Evolutionary conservation across 2,888 invertebrate genomes (phyloP), one percentile per base, ranked within the genome.

Genomic region (Drosophila suboccidentalis): DNA sequence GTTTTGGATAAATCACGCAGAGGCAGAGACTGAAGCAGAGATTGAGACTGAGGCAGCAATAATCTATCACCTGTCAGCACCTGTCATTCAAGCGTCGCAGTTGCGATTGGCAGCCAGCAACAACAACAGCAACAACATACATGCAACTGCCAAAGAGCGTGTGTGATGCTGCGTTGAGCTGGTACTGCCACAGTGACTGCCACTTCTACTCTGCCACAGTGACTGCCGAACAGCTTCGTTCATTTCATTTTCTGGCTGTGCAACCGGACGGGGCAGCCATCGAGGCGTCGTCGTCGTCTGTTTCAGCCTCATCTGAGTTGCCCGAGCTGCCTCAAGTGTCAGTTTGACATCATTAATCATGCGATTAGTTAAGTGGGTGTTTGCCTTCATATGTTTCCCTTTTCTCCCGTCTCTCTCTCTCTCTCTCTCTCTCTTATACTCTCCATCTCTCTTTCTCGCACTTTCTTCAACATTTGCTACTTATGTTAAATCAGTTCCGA

Each of bases 51-150:
- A 17, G 54, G 63, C 82, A 78, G 83, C 84, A 89, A 89, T 89
- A 92, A 92, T 92, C 91, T 91, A 92, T 92, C 91, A 92, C 92
- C 92, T 92, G 92, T 92, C 92, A 92, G 91, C 92, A 91, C 91
- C 92, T 92, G 92, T 92, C 92, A 92, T 91, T 92, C 91, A 91
- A 80, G 89, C 88, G 83, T 90, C 89, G 87, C 90, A 87, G 73
- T 77, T 84, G 87, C 87, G 87, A 91, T 90, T 91, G 91, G 89
- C 90, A 90, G 90, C 68, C 51, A 51, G 6, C 19, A 43, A 34
- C 50, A 57, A 64, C 29, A 55, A 4, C 38, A 38, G 6, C 55
- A 57, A 44, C 39, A 49, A 61, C 36, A 64, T 39, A 43, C 60
- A 67, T 59, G 54, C 65, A 66, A 71, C 54, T 38, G 15, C 22